Evolutionary conservation across 2,888 invertebrate genomes (phyloP).

Genomic region (Noctuana brunneofusca): DNA sequence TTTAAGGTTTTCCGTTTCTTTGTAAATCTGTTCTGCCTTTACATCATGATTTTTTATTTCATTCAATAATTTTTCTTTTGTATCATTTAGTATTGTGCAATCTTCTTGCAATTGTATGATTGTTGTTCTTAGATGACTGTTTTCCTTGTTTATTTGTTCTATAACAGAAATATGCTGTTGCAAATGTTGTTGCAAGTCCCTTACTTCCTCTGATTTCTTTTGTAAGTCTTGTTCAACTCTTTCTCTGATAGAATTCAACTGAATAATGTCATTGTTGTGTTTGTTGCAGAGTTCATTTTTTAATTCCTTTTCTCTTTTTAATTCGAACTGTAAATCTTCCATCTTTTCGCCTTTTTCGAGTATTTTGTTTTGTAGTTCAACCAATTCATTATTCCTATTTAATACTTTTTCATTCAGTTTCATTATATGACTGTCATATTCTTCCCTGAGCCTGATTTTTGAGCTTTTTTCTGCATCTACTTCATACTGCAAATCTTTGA

Average conservation of each 20-base stretch:
- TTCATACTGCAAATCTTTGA: constrained; percentile 55
- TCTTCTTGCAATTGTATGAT: constrained; percentile 47
- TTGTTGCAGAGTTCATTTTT: constrained; percentile 50
- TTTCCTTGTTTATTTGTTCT: constrained; percentile 52
- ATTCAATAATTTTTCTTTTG: constrained; percentile 47
- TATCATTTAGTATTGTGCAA: constrained; percentile 49
- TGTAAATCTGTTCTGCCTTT: constrained; percentile 48
- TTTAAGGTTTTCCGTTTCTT: constrained; percentile 52
- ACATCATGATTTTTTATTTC: constrained; percentile 52
- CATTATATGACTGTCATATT: constrained; percentile 66
- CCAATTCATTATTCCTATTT: constrained; percentile 70
- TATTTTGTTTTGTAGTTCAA: constrained; percentile 67
- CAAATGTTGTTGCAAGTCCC: constrained; percentile 49
- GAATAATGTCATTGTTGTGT: constrained; percentile 49
- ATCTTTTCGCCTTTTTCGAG: constrained; percentile 64
- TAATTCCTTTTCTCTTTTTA: constrained; percentile 57
- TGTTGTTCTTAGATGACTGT: constrained; percentile 48
- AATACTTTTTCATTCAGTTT: constrained; percentile 69
- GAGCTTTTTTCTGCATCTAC: constrained; percentile 59
- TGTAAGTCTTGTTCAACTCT: constrained; percentile 49
- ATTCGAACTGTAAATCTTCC: constrained; percentile 56
- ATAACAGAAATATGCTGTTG: constrained; percentile 42
- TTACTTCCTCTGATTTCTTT: constrained; percentile 50
- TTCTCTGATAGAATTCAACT: constrained; percentile 47
- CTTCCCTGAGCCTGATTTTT: constrained; percentile 59